Evolutionary conservation across 2,797 vertebrate genomes (phyloP), one percentile per base, ranked within the genome.

Genomic region (Sebastes ruberrimus): DNA sequence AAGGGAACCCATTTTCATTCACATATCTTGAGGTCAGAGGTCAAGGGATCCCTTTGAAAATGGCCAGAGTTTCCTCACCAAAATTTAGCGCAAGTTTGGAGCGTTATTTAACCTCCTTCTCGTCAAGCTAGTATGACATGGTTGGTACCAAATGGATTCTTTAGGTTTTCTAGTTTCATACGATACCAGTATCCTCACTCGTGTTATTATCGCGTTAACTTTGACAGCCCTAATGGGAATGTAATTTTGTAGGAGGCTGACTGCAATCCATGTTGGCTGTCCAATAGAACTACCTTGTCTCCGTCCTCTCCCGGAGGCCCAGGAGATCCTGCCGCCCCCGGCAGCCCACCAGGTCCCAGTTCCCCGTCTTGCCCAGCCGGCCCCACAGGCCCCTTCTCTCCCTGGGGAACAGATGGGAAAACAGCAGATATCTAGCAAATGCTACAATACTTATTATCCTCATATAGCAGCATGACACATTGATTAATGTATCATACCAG

Each of bases 241-340:
- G 42, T 20, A 18, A 49, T 49, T 52, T 52, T 20, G 46, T 52
- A 52, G 18, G 46, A 52, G 46, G 46, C 0, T 52, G 46, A n/a
- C 46, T 52, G 46, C 46, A n/a, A 49, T 59, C 13, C 11, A 70
- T 33, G 23, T 11, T 66, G 20, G 9, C 35, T 63, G 20, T 70
- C 14, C 59, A 32, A n/a, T 49, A 49, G 42, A 49, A 49, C 46
- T 92, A 98, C 98, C 96, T 98, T 99, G 93, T 98, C 97, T 52
- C 98, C 98, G 0, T 98, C 97, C 66, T 99, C 98, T 63, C 98
- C 98, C 1, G 95, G 95, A 35, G 96, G 95, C 5, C 97, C 98
- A 0, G 78, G 23, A 38, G 97, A 89, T 9, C 98, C 98, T 0
- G 93, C 80, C 27, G 95, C 60, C 0, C 98, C 98, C 0, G 91